Evolutionary conservation across 2,888 invertebrate species (phyloP), one percentile per base, ranked within the genome.

Genomic region (Lasiommata megera): DNA sequence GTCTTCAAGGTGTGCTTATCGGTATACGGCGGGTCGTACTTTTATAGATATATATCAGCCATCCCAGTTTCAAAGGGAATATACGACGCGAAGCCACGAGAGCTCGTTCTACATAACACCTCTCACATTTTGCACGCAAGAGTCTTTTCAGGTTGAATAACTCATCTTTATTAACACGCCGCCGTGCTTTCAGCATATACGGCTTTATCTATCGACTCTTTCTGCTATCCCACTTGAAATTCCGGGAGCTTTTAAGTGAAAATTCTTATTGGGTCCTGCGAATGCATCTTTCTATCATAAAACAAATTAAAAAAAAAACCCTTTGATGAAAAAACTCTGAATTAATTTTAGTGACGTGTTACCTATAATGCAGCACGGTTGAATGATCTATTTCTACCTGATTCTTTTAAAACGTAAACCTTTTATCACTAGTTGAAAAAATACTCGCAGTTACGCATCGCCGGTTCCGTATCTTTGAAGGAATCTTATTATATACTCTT

Each of bases 81-180:
- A 44, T 48, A 48, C 48, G 48, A 36, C 48, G 28, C 54, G 38
- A 41, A 40, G 29, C 48, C 41, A 29, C 28, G 47, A 41, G 28
- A 28, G 34, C 28, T 50, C 29, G 29, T 37, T 58, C 34, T 38
- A 23, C 54, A 44, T 58, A 37, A 44, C 29, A 46, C 44, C 50
- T 46, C 23, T 18, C 47, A 41, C 46, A 34, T 41, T n/a, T 38
- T 17, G 46, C 50, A 54, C 31, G 38, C 41, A 73, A 73, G 58
- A 46, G 46, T 29, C 29, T 46, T 44, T 46, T 46, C 55, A 41
- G 55, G 60, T 62, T 64, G 63, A 54, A 43, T 54, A 41, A 23
- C 29, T 60, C 63, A 62, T 62, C 56, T 54, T 61, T 58, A 64
- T 64, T 59, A 56, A 61, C 55, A 61, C 37, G 56, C 29, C 31